These are phyloP conservation scores for Sebastes hubbsi DNA, from an alignment of 2,797 vertebrate species.

Conservation along the genomic window DNA sequence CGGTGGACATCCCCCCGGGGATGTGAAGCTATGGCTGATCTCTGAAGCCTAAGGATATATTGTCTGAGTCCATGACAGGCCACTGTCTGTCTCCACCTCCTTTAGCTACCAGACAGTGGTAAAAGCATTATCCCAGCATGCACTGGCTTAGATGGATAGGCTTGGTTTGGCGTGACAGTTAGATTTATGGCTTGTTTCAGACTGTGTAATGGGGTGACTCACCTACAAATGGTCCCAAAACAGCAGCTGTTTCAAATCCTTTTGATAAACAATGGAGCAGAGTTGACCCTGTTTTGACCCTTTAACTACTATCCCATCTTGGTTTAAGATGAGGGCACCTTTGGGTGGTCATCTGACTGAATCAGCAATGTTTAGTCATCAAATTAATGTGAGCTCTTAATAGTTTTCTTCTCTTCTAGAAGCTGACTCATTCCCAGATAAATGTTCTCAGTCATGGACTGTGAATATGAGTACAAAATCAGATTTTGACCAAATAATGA, in stretches of 20 bases:
- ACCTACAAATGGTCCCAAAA: conserved; percentile 54
- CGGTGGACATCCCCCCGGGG: not conserved
- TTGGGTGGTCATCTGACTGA: conserved; percentile 3
- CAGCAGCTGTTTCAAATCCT: conserved; percentile 54
- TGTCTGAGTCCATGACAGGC: conserved; percentile 39
- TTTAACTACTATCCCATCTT: conserved; percentile 31
- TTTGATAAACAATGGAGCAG: conserved; percentile 32
- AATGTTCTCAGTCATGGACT: not conserved
- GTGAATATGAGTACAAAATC: too few relatives aligned
- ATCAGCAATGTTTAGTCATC: not conserved
- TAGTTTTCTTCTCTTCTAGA: not conserved
- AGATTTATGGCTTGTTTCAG: conserved; percentile 52
- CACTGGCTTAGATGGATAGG: conserved; percentile 13
- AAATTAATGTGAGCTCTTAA: not conserved
- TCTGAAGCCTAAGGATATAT: conserved; percentile 20
- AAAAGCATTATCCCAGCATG: conserved; percentile 38
- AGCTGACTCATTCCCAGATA: not conserved
- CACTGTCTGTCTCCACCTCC: conserved; percentile 29
- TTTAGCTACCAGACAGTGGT: conserved; percentile 45
- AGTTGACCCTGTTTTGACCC: conserved; percentile 34
- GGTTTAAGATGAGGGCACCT: conserved; percentile 2
- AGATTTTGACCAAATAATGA: not conserved
- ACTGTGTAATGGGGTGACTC: conserved; percentile 28
- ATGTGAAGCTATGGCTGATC: conserved; percentile 14
- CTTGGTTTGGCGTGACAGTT: conserved; percentile 34